Evolutionary conservation across 1,140 invertebrate genomes (phyloP), one percentile per base, ranked within the genome.

Genomic region (Hyles euphorbiae): DNA sequence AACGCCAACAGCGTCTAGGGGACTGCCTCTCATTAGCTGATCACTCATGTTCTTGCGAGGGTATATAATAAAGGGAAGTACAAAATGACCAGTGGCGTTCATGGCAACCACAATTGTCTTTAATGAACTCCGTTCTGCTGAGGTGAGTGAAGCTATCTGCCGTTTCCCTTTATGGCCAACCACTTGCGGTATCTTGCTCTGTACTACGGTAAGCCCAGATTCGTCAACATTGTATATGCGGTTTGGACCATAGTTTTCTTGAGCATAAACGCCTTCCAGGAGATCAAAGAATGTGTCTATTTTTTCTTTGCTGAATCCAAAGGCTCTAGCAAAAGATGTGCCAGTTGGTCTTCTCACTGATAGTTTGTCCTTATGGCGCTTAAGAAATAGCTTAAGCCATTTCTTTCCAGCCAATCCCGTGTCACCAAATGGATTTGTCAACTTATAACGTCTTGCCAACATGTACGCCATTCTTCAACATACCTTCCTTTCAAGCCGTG

Each of bases 1-100:
- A 56, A 57, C 48, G 9, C 70, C 76, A n/a, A 56, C 32, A 47
- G 69, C 48, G 69, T 84, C 89, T 40, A 75, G 47, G 34, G 89
- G 87, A 45, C 57, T 57, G 34, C 68, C 68, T 68, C 70, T 64
- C 65, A 68, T 72, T 61, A 68, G 53, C 47, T 65, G 61, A 10
- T 22, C 10, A 32, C 65, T 77, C 72, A 79, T 83, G 67, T 78
- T 79, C 65, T 84, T 87, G 34, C 76, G 34, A 2, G 71, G 76
- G 65, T 86, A 59, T 50, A 51, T 65, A 34, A 64, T 51, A n/a
- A 68, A 56, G 9, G 56, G 59, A 34, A 56, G 61, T 5, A 68
- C 46, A 64, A 61, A 68, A 60, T 56, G 47, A 43, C 62, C 58
- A 56, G 59, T 54, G 6, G 57, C 48, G 22, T 57, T 68, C 66